These are phyloP conservation scores for Marasmarcha lunaedactyla DNA, from an alignment of 2,888 invertebrate species.

Conservation along the genomic window DNA sequence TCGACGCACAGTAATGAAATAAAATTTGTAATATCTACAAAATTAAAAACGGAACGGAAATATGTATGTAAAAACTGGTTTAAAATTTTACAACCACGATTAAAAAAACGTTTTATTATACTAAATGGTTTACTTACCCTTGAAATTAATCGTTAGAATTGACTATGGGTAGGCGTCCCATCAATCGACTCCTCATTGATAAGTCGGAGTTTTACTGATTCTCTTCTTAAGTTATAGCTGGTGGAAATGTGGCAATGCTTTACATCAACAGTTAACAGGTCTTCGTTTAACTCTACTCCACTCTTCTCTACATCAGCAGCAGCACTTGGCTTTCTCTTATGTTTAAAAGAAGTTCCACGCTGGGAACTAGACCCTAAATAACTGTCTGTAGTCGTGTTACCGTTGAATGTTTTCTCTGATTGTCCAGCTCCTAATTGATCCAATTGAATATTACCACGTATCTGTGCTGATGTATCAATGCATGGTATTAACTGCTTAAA, in stretches of 20 bases:
- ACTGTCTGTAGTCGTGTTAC: conserved; percentile 79
- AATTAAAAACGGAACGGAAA: no score
- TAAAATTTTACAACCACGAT: no score
- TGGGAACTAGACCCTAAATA: conserved; percentile 70
- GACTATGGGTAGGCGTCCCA: conserved; percentile 49
- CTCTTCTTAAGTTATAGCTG: conserved; percentile 55
- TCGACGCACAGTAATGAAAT: no score
- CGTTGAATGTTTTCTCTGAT: conserved; percentile 80
- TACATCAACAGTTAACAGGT: conserved; percentile 51
- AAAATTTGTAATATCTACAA: no score
- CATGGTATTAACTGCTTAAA: conserved; percentile 83
- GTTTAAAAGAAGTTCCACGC: conserved; percentile 61
- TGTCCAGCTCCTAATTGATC: conserved; percentile 69
- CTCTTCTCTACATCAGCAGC: conserved; percentile 72
- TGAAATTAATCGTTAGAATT: conserved; percentile 58
- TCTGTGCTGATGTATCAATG: conserved; percentile 62
- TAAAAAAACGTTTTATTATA: no score
- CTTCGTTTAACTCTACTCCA: conserved; percentile 60
- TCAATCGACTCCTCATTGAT: conserved; percentile 64
- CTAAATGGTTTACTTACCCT: conserved; percentile 39
- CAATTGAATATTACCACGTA: conserved; percentile 47
- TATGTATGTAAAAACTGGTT: no score
- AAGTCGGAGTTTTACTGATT: conserved; percentile 55
- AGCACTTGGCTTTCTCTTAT: conserved; percentile 69
- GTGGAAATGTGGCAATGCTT: conserved; percentile 64